A percentile compares a stretch with the other conserved stretches of the same genome.
phyloP scores from a whole-genome alignment of 1,140 invertebrate genomes.

The Wiebesia pumilae region DNA sequence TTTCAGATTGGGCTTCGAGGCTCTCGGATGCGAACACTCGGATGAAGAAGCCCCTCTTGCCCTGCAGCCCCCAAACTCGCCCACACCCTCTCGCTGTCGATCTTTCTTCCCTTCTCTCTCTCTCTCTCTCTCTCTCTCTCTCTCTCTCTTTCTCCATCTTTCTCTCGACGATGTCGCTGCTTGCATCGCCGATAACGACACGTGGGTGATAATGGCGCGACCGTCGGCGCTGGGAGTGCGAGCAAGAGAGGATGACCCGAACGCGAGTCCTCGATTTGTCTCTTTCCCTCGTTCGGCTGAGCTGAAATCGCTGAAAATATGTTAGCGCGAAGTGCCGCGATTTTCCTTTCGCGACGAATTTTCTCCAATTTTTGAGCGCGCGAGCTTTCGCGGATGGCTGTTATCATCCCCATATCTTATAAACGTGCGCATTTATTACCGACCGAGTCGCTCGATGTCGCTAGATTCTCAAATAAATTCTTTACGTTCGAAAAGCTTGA shows the following conservation, averaged over 20 bases:
- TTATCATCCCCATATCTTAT: neutral
- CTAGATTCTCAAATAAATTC: too few species aligned
- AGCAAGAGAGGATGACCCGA: too few species aligned
- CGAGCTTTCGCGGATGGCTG: neutral
- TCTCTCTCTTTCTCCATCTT: conserved; percentile 6
- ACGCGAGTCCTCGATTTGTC: conserved; percentile 12
- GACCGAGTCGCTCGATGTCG: neutral
- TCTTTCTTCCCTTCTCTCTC: neutral
- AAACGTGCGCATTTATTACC: neutral
- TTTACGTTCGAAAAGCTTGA: too few species aligned
- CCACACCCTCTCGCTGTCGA: neutral
- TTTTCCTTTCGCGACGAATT: neutral
- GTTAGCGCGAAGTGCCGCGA: neutral
- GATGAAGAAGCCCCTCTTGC: neutral
- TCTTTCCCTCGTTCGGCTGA: neutral
- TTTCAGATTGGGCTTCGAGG: conserved; percentile 57
- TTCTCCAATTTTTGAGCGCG: neutral
- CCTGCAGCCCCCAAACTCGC: neutral
- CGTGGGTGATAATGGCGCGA: conserved; percentile 21
- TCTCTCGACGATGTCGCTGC: neutral
- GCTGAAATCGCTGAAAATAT: conserved; percentile 13
- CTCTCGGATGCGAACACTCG: conserved; percentile 6
- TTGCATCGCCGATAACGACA: conserved; percentile 1
- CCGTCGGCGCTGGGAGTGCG: neutral
- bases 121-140: conserved; percentile 19